Evolutionary conservation across 2,113 vertebrate species (phyloP), one percentile per base, ranked within the genome.

Genomic region (Pluvianellus socialis): DNA sequence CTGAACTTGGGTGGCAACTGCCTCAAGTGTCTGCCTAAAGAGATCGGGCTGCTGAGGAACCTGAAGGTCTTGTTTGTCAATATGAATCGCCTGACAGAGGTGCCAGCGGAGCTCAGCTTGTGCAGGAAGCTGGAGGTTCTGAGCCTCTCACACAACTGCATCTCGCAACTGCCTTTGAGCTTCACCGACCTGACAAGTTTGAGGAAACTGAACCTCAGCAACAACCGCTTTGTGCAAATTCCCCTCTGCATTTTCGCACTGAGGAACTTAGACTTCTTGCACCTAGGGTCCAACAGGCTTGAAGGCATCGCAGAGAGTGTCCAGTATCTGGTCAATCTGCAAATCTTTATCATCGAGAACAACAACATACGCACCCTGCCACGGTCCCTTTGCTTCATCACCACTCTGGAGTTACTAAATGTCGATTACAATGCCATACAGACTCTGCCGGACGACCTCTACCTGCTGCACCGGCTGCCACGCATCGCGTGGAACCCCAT

Each of bases 121-220:
- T 99, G 99, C 96, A 95, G 88, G 30, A 97, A 97, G 65, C 94
- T 99, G 93, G 99, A 99, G 77, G 99, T 99, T 35, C 97, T 99
- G 88, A 99, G 99, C 75, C 86, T 99, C 95, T 99, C 99, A 0
- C 99, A 99, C 96, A 99, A 99, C 96, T 95, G 97, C 88, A 98
- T 99, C 75, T 98, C 98, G 0, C 98, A 98, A 30, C 98, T 99
- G 6, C 99, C 99, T 2, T 91, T 97, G 79, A 98, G 98, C 94
- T 93, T 99, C 68, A 98, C 97, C 0, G 96, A 98, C 76, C 97
- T 99, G 94, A 96, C 93, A 26, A 98, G 80, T 19, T 96, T 99
- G 74, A 98, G 96, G 94, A 99, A 99, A 88, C 98, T 99, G 87
- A 99, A 99, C 96, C 98, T 99, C 14, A 99, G 99, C 95, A 98